Evolutionary conservation across 2,113 vertebrate genomes (phyloP).

Genomic region (Opisthocomus hoazin): DNA sequence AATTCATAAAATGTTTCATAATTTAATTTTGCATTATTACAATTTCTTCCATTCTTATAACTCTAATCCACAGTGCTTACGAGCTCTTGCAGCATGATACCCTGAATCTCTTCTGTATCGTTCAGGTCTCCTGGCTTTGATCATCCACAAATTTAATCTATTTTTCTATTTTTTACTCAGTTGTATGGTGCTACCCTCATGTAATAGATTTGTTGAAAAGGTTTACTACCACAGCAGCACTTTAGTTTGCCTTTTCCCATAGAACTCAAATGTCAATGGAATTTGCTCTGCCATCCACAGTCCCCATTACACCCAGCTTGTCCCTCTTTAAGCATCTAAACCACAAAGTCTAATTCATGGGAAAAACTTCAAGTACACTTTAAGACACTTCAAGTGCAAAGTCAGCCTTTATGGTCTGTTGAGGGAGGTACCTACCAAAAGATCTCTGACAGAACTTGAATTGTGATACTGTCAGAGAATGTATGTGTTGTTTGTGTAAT

Average conservation of each 20-base stretch:
- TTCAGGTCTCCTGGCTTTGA: background rate
- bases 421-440: background rate
- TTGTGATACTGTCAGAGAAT: background rate
- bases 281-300: background rate
- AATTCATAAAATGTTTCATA: background rate
- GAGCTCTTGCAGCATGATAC: background rate
- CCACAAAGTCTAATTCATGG: background rate
- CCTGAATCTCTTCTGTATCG: background rate
- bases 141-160: background rate
- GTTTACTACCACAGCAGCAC: background rate
- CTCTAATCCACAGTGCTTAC: background rate
- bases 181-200: background rate
- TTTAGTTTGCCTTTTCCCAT: background rate
- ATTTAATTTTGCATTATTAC: background rate
- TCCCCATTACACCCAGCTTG: background rate
- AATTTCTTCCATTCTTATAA: background rate
- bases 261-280: background rate
- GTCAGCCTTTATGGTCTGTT: background rate
- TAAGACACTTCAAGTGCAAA: background rate
- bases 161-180: background rate
- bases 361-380: background rate
- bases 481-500: background rate
- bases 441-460: background rate
- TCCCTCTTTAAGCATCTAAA: background rate
- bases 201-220: background rate